phyloP scores from a whole-genome alignment of 1,140 invertebrate species.

The Eriocheir sinensis region DNA sequence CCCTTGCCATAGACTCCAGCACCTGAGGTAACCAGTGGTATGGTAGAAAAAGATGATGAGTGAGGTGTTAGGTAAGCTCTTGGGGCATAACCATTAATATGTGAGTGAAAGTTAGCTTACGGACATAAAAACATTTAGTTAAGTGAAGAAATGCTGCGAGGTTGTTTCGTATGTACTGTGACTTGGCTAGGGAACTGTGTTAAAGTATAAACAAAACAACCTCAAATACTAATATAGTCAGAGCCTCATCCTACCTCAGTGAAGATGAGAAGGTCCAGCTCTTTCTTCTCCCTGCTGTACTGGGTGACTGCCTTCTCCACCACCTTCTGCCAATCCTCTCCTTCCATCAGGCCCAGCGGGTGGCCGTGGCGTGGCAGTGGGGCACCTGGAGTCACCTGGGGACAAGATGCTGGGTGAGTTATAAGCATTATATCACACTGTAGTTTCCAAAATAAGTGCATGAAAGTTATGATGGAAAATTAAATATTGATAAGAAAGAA shows the following conservation, averaged over 20 bases:
- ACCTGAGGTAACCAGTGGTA: no score
- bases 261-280: constrained; percentile 63
- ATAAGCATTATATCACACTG: no score
- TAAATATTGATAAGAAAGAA: neutral
- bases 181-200: neutral
- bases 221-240: no score
- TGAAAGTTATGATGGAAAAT: neutral
- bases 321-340: constrained; percentile 64
- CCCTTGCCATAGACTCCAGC: constrained; percentile 85
- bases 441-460: neutral
- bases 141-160: no score
- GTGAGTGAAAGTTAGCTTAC: no score
- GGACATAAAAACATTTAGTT: no score
- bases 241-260: constrained; percentile 51
- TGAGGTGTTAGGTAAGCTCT: no score
- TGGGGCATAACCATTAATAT: no score
- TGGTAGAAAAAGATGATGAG: no score
- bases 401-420: neutral
- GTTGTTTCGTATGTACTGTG: no score
- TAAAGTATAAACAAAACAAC: no score
- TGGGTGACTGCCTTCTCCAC: constrained; percentile 56
- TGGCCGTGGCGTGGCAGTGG: constrained; percentile 68
- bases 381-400: constrained; percentile 51
- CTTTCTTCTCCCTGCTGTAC: constrained; percentile 68
- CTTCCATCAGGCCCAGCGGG: constrained; percentile 48